phyloP scores from a whole-genome alignment of 2,888 invertebrate species.

The Agrochola lychnidis region DNA sequence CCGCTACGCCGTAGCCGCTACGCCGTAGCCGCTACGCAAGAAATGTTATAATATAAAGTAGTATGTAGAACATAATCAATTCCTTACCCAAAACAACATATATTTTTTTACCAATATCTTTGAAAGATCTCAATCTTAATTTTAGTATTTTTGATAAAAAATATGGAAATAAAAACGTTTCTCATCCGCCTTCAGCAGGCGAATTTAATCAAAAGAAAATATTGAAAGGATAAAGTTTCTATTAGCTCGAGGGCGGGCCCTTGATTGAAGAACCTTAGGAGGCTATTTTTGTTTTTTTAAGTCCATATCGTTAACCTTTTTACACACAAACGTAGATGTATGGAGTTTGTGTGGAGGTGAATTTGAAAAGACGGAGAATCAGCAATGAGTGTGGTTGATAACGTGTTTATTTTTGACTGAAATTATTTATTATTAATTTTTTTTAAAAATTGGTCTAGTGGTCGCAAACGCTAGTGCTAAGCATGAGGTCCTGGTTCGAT shows the following conservation, averaged over 20 bases:
- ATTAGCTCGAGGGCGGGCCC: constrained; percentile 60
- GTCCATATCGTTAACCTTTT: constrained; percentile 27
- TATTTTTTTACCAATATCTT: not conserved
- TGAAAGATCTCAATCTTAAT: constrained; percentile 42
- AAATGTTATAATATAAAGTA: not conserved
- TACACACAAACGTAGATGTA: not conserved
- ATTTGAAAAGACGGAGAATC: not conserved
- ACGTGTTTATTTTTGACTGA: not conserved
- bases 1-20: constrained; percentile 49
- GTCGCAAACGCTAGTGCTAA: too few relatives aligned
- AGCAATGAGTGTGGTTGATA: not conserved
- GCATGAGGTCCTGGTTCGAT: too few relatives aligned
- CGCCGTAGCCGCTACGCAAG: constrained; percentile 6
- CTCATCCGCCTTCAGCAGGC: constrained; percentile 40
- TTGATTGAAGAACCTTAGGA: constrained; percentile 63
- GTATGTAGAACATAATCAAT: constrained; percentile 16
- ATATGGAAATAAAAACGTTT: constrained; percentile 47
- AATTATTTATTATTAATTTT: too few relatives aligned
- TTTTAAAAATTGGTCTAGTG: too few relatives aligned
- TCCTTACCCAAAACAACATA: constrained; percentile 4
- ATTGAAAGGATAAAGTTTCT: constrained; percentile 68
- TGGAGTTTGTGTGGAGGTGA: not conserved
- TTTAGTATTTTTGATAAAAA: constrained; percentile 33
- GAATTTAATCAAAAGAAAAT: constrained; percentile 75
- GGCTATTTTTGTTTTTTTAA: constrained; percentile 43